A percentile compares a stretch with the other conserved stretches of the same genome.
Evolutionary conservation across 30 jellyfish, hydroid and myxozoan genomes (phyloP).

Genomic region (Pseudorhiza aurosa): DNA sequence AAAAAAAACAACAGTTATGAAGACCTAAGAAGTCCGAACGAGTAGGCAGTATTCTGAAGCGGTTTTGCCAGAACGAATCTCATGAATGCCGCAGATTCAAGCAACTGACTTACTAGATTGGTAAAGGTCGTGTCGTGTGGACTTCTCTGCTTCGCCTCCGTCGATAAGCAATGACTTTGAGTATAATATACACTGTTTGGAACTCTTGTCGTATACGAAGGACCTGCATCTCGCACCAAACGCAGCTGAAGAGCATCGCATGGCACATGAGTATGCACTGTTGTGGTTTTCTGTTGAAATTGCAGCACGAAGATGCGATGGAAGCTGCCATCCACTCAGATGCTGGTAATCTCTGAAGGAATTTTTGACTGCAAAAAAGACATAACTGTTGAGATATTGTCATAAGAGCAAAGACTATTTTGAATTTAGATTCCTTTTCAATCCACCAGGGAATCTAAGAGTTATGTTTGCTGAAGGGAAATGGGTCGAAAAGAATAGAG

Average conservation of each 20-base stretch:
- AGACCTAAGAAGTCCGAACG: too few relatives aligned
- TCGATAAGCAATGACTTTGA: slow-evolving; percentile 59
- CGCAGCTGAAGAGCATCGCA: slow-evolving; percentile 35
- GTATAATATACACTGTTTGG: slow-evolving; percentile 56
- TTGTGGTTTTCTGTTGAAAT: slow-evolving; percentile 13
- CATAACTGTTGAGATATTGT: too few relatives aligned
- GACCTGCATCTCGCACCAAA: slow-evolving; percentile 77
- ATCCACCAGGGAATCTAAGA: too few relatives aligned
- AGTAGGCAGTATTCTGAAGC: too few relatives aligned
- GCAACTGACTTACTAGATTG: slow-evolving; percentile 57
- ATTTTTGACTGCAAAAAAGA: slow-evolving; percentile 57
- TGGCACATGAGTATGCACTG: slow-evolving; percentile 50
- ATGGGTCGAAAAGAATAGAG: too few relatives aligned
- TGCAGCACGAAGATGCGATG: slow-evolving; percentile 48
- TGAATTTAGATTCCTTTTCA: too few relatives aligned
- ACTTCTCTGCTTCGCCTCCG: slow-evolving; percentile 42
- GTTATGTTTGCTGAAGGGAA: too few relatives aligned
- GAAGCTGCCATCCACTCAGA: slow-evolving; percentile 67
- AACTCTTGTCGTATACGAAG: slow-evolving; percentile 46
- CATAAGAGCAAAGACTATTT: too few relatives aligned
- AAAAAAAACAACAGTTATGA: neutral
- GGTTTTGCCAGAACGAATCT: neutral
- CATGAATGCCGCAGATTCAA: neutral
- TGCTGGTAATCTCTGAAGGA: slow-evolving; percentile 68
- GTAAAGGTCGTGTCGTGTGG: slow-evolving; percentile 65